Evolutionary conservation across 2,113 vertebrate species (phyloP), one percentile per base, ranked within the genome.

Genomic region (Tachysurus vachellii): DNA sequence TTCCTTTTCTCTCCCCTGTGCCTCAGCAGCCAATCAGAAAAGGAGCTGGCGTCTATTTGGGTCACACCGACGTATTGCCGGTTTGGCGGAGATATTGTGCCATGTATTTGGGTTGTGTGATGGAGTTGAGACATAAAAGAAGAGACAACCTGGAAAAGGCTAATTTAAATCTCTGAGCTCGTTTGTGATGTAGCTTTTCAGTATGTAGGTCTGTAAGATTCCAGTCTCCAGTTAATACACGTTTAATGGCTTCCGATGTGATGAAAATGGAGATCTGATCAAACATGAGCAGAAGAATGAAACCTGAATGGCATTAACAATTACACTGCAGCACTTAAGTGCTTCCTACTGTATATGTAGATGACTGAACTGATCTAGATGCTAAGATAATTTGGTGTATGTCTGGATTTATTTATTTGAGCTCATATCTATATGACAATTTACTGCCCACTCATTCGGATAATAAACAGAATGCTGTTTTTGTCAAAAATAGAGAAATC

Each of bases 41-140:
- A 26, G 76, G 80, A 80, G 82, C 82, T 61, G 56, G 70, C 6
- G 79, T 88, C 86, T 91, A 91, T 91, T 88, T 91, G 90, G 90
- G 90, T 91, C 90, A 91, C 82, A 19, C 82, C 82, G 86, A 88
- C 87, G 66, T 89, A 56, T 83, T 85, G 31, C 85, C 82, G 66
- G 71, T 77, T 86, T 85, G 80, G 88, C 61, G 26, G 84, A 86
- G 84, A 76, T 85, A 83, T 88, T 83, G 80, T 88, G 84, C 84
- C 59, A 61, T 54, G 84, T 75, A 70, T 76, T 68, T 84, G 71
- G 73, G 28, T 36, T 83, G 70, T 61, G 85, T 83, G 85, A 82
- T 50, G 80, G 70, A 87, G 73, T 57, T 68, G 14, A 77, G 61
- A 56, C 86, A 79, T 61, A 83, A 79, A 77, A 62, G 13, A 17